phyloP scores from a whole-genome alignment of 2,113 vertebrate genomes.

The Saguinus imperator region DNA sequence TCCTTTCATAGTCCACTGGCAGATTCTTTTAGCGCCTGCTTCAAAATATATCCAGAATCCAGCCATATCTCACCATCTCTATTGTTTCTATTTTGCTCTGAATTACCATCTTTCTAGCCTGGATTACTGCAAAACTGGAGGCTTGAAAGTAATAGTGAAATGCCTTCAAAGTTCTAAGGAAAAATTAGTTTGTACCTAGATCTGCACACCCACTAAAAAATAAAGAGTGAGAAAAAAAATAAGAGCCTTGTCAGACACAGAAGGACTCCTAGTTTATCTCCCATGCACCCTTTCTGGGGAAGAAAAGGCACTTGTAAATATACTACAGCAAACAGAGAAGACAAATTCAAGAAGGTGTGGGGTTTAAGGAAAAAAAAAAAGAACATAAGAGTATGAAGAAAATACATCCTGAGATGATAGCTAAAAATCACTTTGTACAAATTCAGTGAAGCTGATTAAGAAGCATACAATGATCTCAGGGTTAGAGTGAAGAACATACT shows the following conservation, averaged over 20 bases:
- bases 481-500: neutral
- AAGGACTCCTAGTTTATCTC: neutral
- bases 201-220: neutral
- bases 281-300: neutral
- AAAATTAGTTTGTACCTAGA: neutral
- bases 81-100: neutral
- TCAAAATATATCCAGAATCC: slow-evolving; percentile 1
- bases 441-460: neutral
- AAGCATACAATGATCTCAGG: slow-evolving; percentile 8
- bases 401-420: neutral
- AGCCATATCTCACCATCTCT: neutral
- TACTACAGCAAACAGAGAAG: neutral
- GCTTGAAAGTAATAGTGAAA: slow-evolving; percentile 25
- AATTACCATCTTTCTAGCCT: neutral
- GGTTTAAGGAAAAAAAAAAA: no score
- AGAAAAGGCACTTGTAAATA: neutral
- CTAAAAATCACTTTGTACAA: neutral
- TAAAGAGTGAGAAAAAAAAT: neutral
- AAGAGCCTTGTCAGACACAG: neutral
- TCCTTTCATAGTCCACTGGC: neutral
- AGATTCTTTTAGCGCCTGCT: slow-evolving; percentile 13
- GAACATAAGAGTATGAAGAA: neutral
- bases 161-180: neutral
- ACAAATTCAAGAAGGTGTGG: neutral
- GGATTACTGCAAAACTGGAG: neutral